Evolutionary conservation across 2,888 invertebrate genomes (phyloP).

Genomic region (Polyommatus icarus): DNA sequence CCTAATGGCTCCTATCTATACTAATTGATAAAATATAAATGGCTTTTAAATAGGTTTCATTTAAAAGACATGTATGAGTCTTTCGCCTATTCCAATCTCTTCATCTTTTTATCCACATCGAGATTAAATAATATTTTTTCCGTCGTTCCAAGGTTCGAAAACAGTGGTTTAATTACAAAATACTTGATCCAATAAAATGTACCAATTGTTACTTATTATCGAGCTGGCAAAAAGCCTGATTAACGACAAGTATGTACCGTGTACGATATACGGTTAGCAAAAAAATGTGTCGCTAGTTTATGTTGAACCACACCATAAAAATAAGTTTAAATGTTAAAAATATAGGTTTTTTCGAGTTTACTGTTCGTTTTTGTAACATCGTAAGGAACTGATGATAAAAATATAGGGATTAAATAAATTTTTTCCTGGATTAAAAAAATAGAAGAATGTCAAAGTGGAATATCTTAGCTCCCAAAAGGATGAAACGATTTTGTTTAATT

Average conservation of each 20-base stretch:
- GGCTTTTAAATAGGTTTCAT: neutral
- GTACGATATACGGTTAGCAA: neutral
- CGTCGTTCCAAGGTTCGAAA: neutral
- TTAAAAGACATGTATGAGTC: neutral
- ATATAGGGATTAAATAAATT: no score
- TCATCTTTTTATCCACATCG: neutral
- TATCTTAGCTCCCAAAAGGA: no score
- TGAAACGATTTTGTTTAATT: no score
- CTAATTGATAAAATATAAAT: slow-evolving; percentile 1
- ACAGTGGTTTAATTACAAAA: slow-evolving; percentile 13
- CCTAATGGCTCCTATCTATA: neutral
- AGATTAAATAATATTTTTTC: neutral
- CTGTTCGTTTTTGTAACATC: no score
- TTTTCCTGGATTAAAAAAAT: no score
- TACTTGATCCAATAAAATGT: slow-evolving; percentile 18
- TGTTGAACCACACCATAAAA: neutral
- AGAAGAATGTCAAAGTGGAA: no score
- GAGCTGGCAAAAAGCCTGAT: slow-evolving; percentile 26
- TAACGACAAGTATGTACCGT: slow-evolving; percentile 15
- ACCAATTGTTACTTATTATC: slow-evolving; percentile 16
- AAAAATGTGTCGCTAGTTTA: neutral
- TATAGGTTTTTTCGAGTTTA: no score
- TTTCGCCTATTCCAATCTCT: neutral
- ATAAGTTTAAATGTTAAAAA: neutral
- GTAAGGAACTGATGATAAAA: no score